Conservation (phyloP, 2,888 invertebrate species). For the Archaeoteleia sp. region DNA sequence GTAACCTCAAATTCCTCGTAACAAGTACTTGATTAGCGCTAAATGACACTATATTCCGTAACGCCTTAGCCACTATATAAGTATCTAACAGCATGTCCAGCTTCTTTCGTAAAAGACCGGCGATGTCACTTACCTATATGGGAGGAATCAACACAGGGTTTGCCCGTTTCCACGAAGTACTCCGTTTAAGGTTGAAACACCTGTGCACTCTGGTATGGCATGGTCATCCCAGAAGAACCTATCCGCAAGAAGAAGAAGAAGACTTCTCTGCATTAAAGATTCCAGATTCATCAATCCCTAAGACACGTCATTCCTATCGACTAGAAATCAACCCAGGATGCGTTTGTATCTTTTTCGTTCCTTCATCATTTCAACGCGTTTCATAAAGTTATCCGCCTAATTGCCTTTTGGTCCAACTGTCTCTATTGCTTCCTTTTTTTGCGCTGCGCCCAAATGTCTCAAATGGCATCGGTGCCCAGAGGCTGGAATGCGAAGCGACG, state of each 20-base stretch:
- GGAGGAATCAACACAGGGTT: slow-evolving; percentile 57
- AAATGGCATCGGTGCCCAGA: slow-evolving; percentile 1
- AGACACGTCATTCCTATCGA: too few relatives aligned
- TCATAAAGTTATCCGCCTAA: slow-evolving; percentile 11
- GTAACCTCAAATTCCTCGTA: too few relatives aligned
- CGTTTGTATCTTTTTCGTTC: too few relatives aligned
- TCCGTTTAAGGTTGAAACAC: slow-evolving; percentile 65
- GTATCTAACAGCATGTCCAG: slow-evolving; percentile 16
- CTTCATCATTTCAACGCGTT: too few relatives aligned
- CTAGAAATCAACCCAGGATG: too few relatives aligned
- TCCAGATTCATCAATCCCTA: too few relatives aligned
- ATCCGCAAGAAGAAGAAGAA: too few relatives aligned
- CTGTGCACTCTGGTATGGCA: slow-evolving; percentile 65
- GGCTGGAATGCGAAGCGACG: slow-evolving; percentile 14
- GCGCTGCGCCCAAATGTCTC: background rate
- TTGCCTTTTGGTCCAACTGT: slow-evolving; percentile 6
- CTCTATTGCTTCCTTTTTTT: slow-evolving; percentile 2
- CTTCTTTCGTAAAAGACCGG: slow-evolving; percentile 54
- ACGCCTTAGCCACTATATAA: slow-evolving; percentile 28
- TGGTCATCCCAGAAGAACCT: background rate
- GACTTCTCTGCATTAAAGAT: too few relatives aligned
- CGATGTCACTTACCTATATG: slow-evolving; percentile 59
- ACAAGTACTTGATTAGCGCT: too few relatives aligned
- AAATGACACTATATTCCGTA: slow-evolving; percentile 31
- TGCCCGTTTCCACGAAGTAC: slow-evolving; percentile 61